phyloP scores from a whole-genome alignment of 1,140 invertebrate species.

The Dreissena rostriformis region DNA sequence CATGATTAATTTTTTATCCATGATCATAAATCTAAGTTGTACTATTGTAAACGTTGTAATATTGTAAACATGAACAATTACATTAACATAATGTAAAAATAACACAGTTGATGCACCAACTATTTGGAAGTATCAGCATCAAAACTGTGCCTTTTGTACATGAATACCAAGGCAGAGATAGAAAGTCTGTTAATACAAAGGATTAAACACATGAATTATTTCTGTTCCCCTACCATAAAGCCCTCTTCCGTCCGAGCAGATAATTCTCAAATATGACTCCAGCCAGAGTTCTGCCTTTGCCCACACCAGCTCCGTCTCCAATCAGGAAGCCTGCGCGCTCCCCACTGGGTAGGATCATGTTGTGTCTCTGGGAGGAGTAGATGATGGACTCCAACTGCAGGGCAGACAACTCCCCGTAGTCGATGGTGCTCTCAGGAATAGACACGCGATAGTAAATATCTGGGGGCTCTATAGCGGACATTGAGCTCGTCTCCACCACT shows the following conservation, averaged over 20 bases:
- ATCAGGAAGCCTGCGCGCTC: constrained; percentile 97
- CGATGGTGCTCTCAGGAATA: constrained; percentile 93
- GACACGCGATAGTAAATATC: constrained; percentile 95
- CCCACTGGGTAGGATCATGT: constrained; percentile 94
- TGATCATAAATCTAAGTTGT: no score
- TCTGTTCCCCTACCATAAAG: constrained; percentile 88
- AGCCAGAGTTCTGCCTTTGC: constrained; percentile 99
- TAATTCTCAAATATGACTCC: constrained; percentile 99
- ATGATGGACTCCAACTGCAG: constrained; percentile 97
- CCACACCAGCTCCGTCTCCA: constrained; percentile 99
- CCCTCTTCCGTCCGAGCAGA: constrained; percentile 93
- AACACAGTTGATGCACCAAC: no score
- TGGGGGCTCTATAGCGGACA: constrained; percentile 97
- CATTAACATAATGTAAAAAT: no score
- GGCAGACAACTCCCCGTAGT: constrained; percentile 93
- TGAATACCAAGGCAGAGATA: no score
- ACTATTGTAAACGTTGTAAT: no score
- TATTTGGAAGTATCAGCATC: no score
- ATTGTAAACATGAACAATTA: no score
- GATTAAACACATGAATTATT: no score
- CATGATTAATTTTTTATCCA: no score
- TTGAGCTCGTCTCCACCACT: constrained; percentile 99
- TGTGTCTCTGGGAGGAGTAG: constrained; percentile 98
- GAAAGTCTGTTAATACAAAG: no score
- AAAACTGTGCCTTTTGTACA: no score